Evolutionary conservation across 2,797 vertebrate genomes (phyloP).

Genomic region (Calcarius lapponicus): DNA sequence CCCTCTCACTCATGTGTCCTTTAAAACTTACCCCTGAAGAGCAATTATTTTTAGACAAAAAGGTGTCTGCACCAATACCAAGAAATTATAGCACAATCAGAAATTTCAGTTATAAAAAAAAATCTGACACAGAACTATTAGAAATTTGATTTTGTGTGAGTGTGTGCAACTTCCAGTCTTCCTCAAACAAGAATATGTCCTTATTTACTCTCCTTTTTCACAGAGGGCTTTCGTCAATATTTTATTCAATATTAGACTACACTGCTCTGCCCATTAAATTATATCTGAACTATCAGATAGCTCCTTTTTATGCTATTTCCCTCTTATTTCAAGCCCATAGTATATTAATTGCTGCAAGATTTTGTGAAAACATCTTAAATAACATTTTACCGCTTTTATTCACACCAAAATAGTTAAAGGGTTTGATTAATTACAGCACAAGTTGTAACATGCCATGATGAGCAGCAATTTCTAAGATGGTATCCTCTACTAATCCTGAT

Average conservation of each 20-base stretch:
- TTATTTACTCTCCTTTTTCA: not conserved
- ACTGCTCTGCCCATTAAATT: not conserved
- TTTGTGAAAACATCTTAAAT: not conserved
- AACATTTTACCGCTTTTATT: not conserved
- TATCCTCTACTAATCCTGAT: not conserved
- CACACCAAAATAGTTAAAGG: not conserved
- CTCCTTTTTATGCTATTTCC: not conserved
- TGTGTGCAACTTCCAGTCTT: not conserved
- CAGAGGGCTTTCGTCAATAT: not conserved
- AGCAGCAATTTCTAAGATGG: not conserved
- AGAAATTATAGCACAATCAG: not conserved
- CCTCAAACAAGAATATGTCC: not conserved
- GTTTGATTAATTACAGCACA: not conserved
- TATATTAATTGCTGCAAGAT: not conserved
- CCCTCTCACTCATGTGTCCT: not conserved
- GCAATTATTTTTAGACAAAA: not conserved
- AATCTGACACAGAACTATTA: not conserved
- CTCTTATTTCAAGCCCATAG: not conserved
- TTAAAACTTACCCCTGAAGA: not conserved
- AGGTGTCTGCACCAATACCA: not conserved
- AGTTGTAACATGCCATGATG: fast-evolving
- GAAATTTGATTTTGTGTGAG: not conserved
- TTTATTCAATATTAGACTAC: not conserved
- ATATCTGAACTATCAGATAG: not conserved
- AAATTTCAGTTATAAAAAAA: not conserved